phyloP scores from a whole-genome alignment of 1,140 invertebrate species.

The Drosophila leontia region DNA sequence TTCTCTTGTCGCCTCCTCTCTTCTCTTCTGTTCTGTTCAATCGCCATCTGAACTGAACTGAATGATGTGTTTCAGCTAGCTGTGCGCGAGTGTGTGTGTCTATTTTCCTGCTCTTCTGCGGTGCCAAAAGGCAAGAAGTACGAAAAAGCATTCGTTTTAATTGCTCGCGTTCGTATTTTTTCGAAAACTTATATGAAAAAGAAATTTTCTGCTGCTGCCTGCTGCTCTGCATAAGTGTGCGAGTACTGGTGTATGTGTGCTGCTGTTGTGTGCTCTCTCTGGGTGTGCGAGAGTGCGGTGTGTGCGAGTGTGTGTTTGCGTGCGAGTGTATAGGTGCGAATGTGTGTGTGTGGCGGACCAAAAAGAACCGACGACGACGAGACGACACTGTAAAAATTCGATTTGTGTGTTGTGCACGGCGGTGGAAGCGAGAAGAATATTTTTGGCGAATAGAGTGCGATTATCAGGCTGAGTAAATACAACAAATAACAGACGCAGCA shows the following conservation, averaged over 20 bases:
- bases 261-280: slow-evolving; percentile 46
- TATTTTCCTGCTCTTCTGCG: slow-evolving; percentile 39
- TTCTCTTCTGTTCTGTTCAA: slow-evolving; percentile 24
- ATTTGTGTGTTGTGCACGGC: slow-evolving; percentile 74
- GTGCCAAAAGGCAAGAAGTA: slow-evolving; percentile 46
- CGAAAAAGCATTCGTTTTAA: slow-evolving; percentile 52
- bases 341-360: slow-evolving; percentile 67
- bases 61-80: slow-evolving; percentile 34
- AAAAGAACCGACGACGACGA: slow-evolving; percentile 76
- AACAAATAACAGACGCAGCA: slow-evolving; percentile 57
- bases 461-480: slow-evolving; percentile 68
- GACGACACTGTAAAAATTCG: slow-evolving; percentile 74
- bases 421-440: slow-evolving; percentile 56
- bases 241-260: slow-evolving; percentile 28
- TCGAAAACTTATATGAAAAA: slow-evolving; percentile 68
- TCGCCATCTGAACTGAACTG: slow-evolving; percentile 42
- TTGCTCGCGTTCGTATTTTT: slow-evolving; percentile 62
- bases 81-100: slow-evolving; percentile 24
- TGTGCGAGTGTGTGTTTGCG: slow-evolving; percentile 27
- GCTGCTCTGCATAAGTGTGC: slow-evolving; percentile 27
- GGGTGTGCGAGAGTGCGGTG: slow-evolving; percentile 41
- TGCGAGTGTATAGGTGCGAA: slow-evolving; percentile 29
- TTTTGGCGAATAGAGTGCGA: slow-evolving; percentile 70
- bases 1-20: slow-evolving; percentile 20
- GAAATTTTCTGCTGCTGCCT: slow-evolving; percentile 72